phyloP scores from a whole-genome alignment of 2,888 invertebrate species.

The Chirona hameri region DNA sequence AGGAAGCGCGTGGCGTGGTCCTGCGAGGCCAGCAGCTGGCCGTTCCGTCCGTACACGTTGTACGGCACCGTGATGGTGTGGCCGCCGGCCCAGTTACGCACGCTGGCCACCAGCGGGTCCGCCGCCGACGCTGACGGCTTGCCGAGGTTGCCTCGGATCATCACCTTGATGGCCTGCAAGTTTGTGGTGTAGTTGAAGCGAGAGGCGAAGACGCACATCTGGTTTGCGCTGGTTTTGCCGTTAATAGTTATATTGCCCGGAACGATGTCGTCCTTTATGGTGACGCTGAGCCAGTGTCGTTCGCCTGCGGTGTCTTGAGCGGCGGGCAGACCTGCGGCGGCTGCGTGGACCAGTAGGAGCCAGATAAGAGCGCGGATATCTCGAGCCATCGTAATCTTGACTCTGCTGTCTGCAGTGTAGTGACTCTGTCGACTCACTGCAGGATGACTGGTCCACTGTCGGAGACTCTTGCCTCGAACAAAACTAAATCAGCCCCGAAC shows the following conservation, averaged over 20 bases:
- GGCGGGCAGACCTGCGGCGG: neutral
- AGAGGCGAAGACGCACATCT: neutral
- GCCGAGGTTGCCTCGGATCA: neutral
- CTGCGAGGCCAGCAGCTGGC: conserved; percentile 79
- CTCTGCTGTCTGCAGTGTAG: too few species aligned
- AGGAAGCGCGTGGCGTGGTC: conserved; percentile 37
- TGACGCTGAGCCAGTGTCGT: neutral
- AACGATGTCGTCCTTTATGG: neutral
- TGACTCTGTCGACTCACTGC: too few species aligned
- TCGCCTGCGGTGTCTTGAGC: neutral
- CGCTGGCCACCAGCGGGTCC: neutral
- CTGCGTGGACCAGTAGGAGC: neutral
- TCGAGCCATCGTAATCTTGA: too few species aligned
- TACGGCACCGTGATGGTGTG: conserved; percentile 63
- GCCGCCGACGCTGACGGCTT: neutral
- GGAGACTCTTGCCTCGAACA: too few species aligned
- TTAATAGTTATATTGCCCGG: neutral
- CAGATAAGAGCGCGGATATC: too few species aligned
- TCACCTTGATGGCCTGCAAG: neutral
- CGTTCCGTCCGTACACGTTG: conserved; percentile 86
- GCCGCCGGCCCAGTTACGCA: conserved; percentile 28
- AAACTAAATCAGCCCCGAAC: too few species aligned
- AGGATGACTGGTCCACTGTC: too few species aligned
- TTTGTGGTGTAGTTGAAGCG: neutral
- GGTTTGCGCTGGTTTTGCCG: neutral